Percentiles rank a stretch among this genome's conserved stretches.
Conservation (phyloP, 2,797 vertebrate species). For the Clamator glandarius region DNA sequence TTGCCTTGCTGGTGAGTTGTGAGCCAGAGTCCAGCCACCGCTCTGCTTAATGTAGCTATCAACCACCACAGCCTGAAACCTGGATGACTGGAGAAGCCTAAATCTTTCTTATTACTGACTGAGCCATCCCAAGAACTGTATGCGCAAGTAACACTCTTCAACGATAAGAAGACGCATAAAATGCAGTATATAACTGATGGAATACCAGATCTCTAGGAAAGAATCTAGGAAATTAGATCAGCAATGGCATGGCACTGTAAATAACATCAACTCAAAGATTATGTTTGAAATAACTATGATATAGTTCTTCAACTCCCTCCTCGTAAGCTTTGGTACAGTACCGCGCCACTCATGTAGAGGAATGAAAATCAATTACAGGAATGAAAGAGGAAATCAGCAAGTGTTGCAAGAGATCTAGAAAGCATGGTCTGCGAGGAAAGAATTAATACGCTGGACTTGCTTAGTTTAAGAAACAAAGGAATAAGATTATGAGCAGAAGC, state of each 20-base stretch:
- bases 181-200: neutral
- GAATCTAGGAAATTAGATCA: neutral
- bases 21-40: neutral
- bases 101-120: neutral
- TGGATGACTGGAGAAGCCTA: neutral
- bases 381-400: neutral
- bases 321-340: neutral
- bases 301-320: neutral
- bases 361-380: neutral
- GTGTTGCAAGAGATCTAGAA: neutral
- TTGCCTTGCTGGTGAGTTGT: neutral
- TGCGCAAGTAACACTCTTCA: neutral
- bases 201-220: neutral
- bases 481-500: neutral
- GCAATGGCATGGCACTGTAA: neutral
- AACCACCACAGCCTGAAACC: neutral
- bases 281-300: neutral
- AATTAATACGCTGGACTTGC: neutral
- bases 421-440: neutral
- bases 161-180: neutral
- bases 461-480: neutral
- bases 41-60: neutral
- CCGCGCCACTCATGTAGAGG: neutral
- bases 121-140: neutral
- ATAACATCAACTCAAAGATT: neutral